Evolutionary conservation across 2,797 vertebrate genomes (phyloP).

Genomic region (Silurus lanzhouensis): DNA sequence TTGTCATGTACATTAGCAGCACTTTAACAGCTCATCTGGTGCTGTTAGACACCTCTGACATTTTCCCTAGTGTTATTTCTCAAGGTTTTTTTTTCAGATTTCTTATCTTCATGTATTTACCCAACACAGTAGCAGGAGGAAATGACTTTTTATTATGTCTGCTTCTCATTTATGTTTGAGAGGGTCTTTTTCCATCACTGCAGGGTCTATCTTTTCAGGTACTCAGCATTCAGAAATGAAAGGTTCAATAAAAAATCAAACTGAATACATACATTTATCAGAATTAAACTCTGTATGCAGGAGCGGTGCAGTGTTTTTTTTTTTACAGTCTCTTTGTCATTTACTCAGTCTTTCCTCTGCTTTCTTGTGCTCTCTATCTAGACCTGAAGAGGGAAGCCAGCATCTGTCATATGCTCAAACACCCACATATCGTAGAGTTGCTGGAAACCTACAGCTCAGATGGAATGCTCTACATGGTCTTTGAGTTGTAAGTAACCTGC

Average conservation of each 20-base stretch:
- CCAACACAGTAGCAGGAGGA: not conserved
- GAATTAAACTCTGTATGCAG: not conserved
- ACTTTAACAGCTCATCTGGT: slow-evolving; percentile 2
- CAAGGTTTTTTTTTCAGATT: not conserved
- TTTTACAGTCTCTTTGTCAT: not conserved
- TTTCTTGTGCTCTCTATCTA: slow-evolving; percentile 57
- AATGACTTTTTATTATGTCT: not conserved
- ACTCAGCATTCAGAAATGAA: not conserved
- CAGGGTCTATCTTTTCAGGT: not conserved
- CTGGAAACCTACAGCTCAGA: slow-evolving; percentile 99
- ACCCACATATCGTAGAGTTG: slow-evolving; percentile 98
- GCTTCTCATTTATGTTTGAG: slow-evolving; percentile 5
- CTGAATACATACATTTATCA: not conserved
- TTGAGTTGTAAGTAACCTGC: slow-evolving; percentile 91
- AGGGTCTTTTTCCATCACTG: not conserved
- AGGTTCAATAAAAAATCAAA: not conserved
- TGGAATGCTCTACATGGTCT: slow-evolving; percentile 99
- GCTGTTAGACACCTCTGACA: not conserved
- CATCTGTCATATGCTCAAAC: slow-evolving; percentile 99
- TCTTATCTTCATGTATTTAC: not conserved
- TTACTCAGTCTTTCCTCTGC: not conserved
- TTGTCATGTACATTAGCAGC: not conserved
- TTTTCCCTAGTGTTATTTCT: not conserved
- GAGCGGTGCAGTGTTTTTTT: not conserved
- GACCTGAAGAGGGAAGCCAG: slow-evolving; percentile 99